These are phyloP conservation scores for Brachirus orientalis DNA, from an alignment of 2,113 vertebrate species.

Conservation along the genomic window DNA sequence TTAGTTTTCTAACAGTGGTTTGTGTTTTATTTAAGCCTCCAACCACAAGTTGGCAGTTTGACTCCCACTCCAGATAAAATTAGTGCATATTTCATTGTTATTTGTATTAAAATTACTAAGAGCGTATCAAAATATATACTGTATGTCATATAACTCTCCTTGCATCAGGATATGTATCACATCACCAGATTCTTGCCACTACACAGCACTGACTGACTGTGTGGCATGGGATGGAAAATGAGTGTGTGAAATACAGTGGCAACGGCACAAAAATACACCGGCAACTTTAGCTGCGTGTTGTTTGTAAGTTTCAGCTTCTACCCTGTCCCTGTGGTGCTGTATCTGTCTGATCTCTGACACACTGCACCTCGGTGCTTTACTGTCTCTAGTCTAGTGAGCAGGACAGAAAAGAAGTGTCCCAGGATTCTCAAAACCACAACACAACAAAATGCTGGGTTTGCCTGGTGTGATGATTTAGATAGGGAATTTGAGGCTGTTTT, in stretches of 20 bases:
- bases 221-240: slow-evolving; percentile 4
- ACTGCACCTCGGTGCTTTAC: slow-evolving; percentile 31
- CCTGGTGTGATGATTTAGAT: slow-evolving; percentile 64
- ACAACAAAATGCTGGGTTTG: slow-evolving; percentile 63
- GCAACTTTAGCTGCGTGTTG: slow-evolving; percentile 6
- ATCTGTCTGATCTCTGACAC: slow-evolving; percentile 29
- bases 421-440: slow-evolving; percentile 38
- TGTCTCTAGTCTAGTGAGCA: slow-evolving; percentile 34
- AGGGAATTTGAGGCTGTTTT: slow-evolving; percentile 66
- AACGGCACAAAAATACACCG: not conserved
- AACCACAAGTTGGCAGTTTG: too few species aligned
- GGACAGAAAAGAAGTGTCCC: slow-evolving; percentile 38
- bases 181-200: too few species aligned
- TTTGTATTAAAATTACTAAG: too few species aligned
- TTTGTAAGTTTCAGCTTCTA: slow-evolving; percentile 16
- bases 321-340: slow-evolving; percentile 14
- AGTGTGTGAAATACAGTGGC: not conserved
- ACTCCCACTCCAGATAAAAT: too few species aligned
- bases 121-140: too few species aligned
- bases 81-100: too few species aligned
- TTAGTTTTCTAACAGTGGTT: too few species aligned
- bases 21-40: too few species aligned
- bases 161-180: too few species aligned
- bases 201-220: too few species aligned
- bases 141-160: too few species aligned